Percentiles rank a stretch among this genome's conserved stretches.
phyloP scores from a whole-genome alignment of 2,797 vertebrate genomes.

The Echeneis naucrates region DNA sequence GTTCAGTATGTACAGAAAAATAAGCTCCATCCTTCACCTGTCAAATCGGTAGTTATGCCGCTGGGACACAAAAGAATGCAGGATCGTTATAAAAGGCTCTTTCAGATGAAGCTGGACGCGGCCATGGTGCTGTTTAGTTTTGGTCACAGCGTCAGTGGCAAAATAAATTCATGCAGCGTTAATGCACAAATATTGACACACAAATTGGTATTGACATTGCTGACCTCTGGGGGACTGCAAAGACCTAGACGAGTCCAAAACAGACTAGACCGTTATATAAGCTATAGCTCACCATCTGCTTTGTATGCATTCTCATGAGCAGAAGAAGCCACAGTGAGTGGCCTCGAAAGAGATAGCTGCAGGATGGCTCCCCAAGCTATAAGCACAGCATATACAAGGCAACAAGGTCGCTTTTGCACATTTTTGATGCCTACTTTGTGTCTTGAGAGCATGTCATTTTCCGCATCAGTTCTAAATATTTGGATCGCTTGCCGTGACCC shows the following conservation, averaged over 20 bases:
- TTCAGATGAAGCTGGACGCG: background rate
- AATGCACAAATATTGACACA: background rate
- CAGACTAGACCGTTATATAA: background rate
- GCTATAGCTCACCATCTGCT: background rate
- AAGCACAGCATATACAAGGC: background rate
- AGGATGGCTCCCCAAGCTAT: background rate
- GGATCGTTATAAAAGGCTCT: background rate
- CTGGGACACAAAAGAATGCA: background rate
- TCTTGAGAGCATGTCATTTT: background rate
- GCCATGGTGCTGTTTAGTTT: background rate
- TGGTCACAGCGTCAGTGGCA: background rate
- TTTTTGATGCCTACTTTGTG: background rate
- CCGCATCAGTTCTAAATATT: background rate
- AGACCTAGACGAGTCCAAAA: background rate
- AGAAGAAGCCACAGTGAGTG: background rate
- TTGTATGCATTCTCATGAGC: background rate
- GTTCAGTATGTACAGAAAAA: background rate
- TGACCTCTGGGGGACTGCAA: background rate
- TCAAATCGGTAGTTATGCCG: background rate
- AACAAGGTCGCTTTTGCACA: background rate
- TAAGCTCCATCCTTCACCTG: background rate
- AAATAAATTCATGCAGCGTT: conserved; percentile 3
- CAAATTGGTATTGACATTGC: background rate
- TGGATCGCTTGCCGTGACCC: too few relatives aligned
- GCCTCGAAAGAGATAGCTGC: background rate